A percentile compares a stretch with the other conserved stretches of the same genome.
These are phyloP conservation scores for Drosophila cardini DNA, from an alignment of 1,140 invertebrate genomes.

Conservation along the genomic window DNA sequence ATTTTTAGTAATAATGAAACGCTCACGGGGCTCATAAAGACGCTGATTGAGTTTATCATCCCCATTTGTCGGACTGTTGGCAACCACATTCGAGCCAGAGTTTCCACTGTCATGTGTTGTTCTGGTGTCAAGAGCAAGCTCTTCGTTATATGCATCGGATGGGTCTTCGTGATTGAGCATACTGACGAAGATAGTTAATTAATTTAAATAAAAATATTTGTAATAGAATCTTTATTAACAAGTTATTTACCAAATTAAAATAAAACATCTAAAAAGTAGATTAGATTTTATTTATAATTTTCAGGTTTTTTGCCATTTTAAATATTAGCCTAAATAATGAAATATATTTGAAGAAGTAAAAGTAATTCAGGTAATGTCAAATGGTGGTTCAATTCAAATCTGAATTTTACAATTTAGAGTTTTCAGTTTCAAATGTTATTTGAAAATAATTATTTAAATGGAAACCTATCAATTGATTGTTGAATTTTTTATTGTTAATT, in stretches of 20 bases:
- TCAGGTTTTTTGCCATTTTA: too few species aligned
- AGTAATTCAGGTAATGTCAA: too few species aligned
- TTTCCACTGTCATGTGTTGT: constrained; percentile 29
- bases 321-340: too few species aligned
- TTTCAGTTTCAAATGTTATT: too few species aligned
- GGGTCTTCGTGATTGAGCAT: constrained; percentile 40
- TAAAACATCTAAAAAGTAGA: too few species aligned
- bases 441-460: not conserved
- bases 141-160: constrained; percentile 22
- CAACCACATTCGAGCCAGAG: constrained; percentile 2
- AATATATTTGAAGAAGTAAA: too few species aligned
- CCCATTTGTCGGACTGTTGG: constrained; percentile 13
- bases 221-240: not conserved
- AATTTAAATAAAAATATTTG: not conserved
- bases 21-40: constrained; percentile 73
- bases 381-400: too few species aligned
- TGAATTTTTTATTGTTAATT: too few species aligned
- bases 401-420: too few species aligned
- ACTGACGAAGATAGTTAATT: not conserved
- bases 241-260: too few species aligned
- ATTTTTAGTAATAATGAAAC: constrained; percentile 91
- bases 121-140: constrained; percentile 30
- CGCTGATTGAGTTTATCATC: constrained; percentile 58
- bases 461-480: too few species aligned
- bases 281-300: too few species aligned